Evolutionary conservation across 2,113 vertebrate species (phyloP).

Genomic region (Cettia cetti): DNA sequence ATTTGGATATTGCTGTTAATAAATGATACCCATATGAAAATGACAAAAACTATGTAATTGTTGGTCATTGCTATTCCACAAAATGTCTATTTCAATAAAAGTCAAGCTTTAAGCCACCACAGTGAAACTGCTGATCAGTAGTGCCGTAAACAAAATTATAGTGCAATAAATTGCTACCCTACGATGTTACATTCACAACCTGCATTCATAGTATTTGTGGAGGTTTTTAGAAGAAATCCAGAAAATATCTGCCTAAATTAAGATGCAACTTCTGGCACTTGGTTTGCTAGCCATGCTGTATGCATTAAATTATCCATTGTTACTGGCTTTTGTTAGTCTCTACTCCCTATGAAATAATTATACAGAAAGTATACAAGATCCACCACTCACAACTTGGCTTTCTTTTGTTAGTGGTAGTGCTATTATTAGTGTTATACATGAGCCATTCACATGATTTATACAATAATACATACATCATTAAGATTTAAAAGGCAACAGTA

Average conservation of each 20-base stretch:
- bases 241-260: background rate
- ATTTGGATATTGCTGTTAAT: background rate
- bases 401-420: background rate
- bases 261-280: background rate
- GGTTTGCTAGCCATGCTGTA: background rate
- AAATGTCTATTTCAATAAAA: background rate
- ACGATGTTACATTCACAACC: background rate
- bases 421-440: background rate
- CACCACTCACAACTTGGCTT: background rate
- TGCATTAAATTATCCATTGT: background rate
- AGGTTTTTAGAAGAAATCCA: background rate
- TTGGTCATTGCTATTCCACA: background rate
- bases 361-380: background rate
- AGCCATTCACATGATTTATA: background rate
- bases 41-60: background rate
- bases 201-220: background rate
- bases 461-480: background rate
- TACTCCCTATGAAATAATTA: background rate
- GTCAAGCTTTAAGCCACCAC: background rate
- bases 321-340: background rate
- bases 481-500: background rate
- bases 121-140: background rate
- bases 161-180: slow-evolving; percentile 4
- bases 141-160: background rate
- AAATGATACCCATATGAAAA: background rate